Conservation (phyloP, 2,797 vertebrate species). For the Platyrinchus mystaceus region DNA sequence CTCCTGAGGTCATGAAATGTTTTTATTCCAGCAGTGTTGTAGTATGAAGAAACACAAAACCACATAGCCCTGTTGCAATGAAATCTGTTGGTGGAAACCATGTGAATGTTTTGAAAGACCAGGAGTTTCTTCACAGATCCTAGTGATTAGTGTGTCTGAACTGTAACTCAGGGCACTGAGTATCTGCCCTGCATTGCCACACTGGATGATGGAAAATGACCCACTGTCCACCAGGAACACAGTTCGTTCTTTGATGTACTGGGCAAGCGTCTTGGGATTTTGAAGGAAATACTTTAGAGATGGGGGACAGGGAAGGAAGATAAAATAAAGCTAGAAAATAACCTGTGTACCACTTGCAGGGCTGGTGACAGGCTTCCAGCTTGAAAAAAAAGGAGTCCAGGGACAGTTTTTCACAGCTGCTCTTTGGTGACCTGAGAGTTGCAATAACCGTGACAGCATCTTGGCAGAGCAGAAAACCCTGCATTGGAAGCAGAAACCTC, state of each 20-base stretch:
- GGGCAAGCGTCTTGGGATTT: not conserved
- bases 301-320: not conserved
- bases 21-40: not conserved
- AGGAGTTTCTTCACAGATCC: slow-evolving; percentile 42
- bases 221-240: not conserved
- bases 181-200: not conserved
- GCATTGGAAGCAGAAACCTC: not conserved
- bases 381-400: not conserved
- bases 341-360: not conserved
- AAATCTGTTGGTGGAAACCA: slow-evolving; percentile 22
- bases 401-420: not conserved
- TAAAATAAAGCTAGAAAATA: not conserved
- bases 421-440: not conserved
- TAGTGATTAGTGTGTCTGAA: not conserved
- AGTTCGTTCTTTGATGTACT: not conserved
- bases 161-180: not conserved
- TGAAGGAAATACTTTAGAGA: not conserved
- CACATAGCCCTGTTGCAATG: slow-evolving; percentile 26
- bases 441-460: not conserved
- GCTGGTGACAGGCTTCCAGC: not conserved
- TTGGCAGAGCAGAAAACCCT: not conserved
- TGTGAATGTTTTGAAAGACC: slow-evolving; percentile 41
- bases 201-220: not conserved
- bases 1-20: not conserved
- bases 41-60: slow-evolving; percentile 29